These are phyloP conservation scores for Agrotis ipsilon DNA, from an alignment of 2,888 invertebrate species.

Conservation along the genomic window DNA sequence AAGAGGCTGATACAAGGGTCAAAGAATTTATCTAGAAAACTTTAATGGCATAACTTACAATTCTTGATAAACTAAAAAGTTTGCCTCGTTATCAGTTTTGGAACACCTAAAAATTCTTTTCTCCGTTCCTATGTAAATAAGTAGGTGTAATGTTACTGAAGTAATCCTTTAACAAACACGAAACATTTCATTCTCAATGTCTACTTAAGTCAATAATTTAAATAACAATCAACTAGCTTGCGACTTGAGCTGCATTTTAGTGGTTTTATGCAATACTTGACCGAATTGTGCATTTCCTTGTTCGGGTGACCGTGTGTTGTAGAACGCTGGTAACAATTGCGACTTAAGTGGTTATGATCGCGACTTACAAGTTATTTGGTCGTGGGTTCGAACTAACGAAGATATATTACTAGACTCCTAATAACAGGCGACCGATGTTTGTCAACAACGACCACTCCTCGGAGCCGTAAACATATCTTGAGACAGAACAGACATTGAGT, in stretches of 20 bases:
- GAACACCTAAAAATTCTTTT: background rate
- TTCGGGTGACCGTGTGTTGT: background rate
- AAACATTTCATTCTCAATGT: background rate
- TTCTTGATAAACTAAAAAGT: background rate
- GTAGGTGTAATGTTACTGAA: background rate
- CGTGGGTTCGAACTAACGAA: too few relatives aligned
- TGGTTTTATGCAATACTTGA: conserved; percentile 44
- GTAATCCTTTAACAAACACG: conserved; percentile 9
- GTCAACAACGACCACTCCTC: too few relatives aligned
- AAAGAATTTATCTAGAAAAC: background rate
- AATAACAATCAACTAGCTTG: conserved; percentile 45
- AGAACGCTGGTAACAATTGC: too few relatives aligned
- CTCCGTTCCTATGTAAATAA: background rate
- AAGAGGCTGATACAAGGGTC: background rate
- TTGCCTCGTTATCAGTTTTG: background rate
- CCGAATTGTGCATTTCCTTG: conserved; percentile 47
- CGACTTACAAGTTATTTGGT: too few relatives aligned
- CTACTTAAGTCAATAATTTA: conserved; percentile 47
- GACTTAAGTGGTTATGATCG: too few relatives aligned
- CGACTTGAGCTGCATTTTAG: conserved; percentile 29
- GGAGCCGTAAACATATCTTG: too few relatives aligned
- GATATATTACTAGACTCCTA: too few relatives aligned
- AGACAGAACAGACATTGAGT: too few relatives aligned
- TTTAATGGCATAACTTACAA: too few relatives aligned
- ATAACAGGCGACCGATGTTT: too few relatives aligned